Evolutionary conservation across 1,140 invertebrate genomes (phyloP).

Genomic region (Lutraria rhynchaena): DNA sequence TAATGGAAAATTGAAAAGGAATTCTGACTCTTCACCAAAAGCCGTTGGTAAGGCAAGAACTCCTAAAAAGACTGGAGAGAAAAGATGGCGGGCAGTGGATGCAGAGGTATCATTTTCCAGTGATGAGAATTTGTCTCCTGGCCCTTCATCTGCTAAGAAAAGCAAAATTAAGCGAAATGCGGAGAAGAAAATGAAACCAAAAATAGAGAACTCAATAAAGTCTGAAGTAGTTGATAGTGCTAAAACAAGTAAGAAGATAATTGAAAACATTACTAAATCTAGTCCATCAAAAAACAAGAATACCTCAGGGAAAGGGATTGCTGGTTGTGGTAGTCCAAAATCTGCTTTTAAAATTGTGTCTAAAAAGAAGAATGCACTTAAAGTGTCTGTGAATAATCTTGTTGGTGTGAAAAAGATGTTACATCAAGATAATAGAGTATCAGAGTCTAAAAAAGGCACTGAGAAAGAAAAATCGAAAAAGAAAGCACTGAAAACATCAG

Average conservation of each 20-base stretch:
- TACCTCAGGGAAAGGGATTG: background rate
- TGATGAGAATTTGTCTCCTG: conserved; percentile 4
- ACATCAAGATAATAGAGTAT: background rate
- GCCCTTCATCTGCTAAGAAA: too few relatives aligned
- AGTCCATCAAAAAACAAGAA: background rate
- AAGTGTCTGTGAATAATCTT: conserved; percentile 21
- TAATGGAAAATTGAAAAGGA: conserved; percentile 4
- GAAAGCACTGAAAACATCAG: background rate
- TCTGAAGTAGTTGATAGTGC: too few relatives aligned
- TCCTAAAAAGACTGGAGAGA: background rate
- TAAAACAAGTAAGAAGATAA: too few relatives aligned
- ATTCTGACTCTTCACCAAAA: background rate
- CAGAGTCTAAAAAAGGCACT: background rate
- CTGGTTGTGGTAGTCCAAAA: background rate
- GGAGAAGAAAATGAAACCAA: too few relatives aligned
- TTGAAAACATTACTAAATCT: too few relatives aligned
- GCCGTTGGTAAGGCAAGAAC: background rate
- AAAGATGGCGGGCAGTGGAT: conserved; percentile 24
- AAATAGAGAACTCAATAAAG: too few relatives aligned
- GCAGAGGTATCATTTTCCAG: conserved; percentile 35
- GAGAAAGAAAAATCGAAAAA: background rate
- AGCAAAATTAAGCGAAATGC: too few relatives aligned
- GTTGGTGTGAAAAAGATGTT: background rate
- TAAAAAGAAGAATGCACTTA: conserved; percentile 1
- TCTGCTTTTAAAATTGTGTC: conserved; percentile 14